Base-by-base conservation (phyloP, 1,140 invertebrate genomes). In the Drosophila leontia region DNA sequence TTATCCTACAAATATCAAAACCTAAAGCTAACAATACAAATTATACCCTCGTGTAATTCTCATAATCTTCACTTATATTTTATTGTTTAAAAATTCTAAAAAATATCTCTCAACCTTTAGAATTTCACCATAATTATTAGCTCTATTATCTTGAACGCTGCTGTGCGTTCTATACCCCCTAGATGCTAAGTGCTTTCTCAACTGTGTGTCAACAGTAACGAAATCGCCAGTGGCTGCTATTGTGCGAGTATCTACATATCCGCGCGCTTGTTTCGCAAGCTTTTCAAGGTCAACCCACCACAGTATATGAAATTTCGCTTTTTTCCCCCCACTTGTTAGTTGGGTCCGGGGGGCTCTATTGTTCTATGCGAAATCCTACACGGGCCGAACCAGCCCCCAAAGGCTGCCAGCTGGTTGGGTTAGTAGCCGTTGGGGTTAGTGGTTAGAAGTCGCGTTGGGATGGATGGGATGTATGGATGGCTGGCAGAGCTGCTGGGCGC, bases 291-390 rank as follows among this genome's bases (percentile, higher is more conserved):
- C 75, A 50, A 44, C 57, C 74, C 74, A 11, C 23, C 50, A 13
- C 44, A 77, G 63, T 78, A 78, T 61, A 78, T 75, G 60, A 45
- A 48, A 55, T 77, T 77, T 76, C 72, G 72, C 55, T 69, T 60
- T 68, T 69, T 37, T 23, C 12, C 55, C 58, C 37, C 61, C 61
- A 78, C 74, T 78, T 75, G 61, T 67, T 67, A 47, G 55, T 34
- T 26, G 48, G 70, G 71, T 35, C 12, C 47, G 39, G 42, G 39
- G 42, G 57, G n/a, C 64, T 53, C 64, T 51, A 69, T 78, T 78
- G 75, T 78, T 78, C 75, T 78, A 41, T 29, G 56, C 32, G 74
- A 77, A 77, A 77, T 77, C 74, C 62, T 77, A 77, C 42, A 47
- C 56, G 75, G 37, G n/a, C 48, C 63, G 37, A 50, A 75, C 48